Conservation (phyloP, 92 coral and sea anemone species). For the Palythoa heliodiscus region DNA sequence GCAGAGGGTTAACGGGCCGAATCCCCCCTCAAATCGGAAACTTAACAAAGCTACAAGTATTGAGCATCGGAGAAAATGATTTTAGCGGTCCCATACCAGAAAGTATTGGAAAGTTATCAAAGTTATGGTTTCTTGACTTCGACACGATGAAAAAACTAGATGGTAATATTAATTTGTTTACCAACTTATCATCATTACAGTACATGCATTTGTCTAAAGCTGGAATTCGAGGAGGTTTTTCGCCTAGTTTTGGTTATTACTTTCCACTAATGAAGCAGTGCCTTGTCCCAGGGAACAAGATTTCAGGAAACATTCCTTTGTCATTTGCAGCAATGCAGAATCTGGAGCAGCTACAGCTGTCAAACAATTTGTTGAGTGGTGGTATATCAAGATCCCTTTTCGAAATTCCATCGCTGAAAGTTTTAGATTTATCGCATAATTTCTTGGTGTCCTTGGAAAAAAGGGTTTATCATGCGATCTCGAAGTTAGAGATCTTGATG, state of each 20-base stretch:
- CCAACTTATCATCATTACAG: conserved; percentile 21
- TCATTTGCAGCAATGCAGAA: conserved; percentile 24
- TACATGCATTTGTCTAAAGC: conserved; percentile 38
- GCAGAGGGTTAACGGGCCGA: conserved; percentile 12
- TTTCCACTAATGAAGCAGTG: conserved; percentile 39
- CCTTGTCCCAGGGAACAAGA: conserved; percentile 38
- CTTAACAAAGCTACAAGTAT: conserved; percentile 14
- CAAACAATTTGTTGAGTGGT: conserved; percentile 30
- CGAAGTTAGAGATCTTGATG: conserved; percentile 28
- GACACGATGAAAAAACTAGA: background rate
- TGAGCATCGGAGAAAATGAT: conserved; percentile 43
- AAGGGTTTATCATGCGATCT: background rate
- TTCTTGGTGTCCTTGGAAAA: conserved; percentile 12
- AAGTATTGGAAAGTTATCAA: conserved; percentile 15
- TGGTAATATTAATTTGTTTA: background rate
- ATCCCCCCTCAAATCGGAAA: conserved; percentile 21
- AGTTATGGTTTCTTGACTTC: conserved; percentile 33
- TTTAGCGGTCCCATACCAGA: conserved; percentile 16
- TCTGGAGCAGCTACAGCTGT: conserved; percentile 29
- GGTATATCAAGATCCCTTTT: conserved; percentile 3
- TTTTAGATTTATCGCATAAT: conserved; percentile 36
- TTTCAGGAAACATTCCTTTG: conserved; percentile 38
- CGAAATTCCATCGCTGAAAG: background rate
- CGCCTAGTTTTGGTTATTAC: conserved; percentile 1
- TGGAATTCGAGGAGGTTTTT: conserved; percentile 17